Percentiles rank a stretch among this genome's conserved stretches.
These are phyloP conservation scores for Tapirus indicus DNA, from an alignment of 2,797 vertebrate genomes.

Conservation along the genomic window DNA sequence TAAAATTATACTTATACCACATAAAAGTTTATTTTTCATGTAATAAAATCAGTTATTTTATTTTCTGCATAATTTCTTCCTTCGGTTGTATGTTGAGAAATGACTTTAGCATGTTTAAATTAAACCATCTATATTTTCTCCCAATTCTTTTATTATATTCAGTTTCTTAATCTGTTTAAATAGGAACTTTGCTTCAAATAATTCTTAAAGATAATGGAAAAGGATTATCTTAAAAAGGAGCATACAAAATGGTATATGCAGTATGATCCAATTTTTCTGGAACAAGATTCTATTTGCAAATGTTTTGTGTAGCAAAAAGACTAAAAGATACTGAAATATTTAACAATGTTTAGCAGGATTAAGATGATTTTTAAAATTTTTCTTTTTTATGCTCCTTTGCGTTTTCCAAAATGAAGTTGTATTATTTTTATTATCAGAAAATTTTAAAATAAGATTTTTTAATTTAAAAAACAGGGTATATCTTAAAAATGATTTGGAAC, in stretches of 20 bases:
- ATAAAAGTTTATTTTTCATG: neutral
- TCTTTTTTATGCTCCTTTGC: neutral
- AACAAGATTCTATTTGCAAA: neutral
- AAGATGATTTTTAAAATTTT: neutral
- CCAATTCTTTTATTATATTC: neutral
- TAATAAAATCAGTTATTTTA: neutral
- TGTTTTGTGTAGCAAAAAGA: neutral
- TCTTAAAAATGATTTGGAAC: conserved; percentile 1
- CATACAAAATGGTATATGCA: neutral
- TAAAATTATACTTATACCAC: neutral
- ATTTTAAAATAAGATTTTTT: neutral
- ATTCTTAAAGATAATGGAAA: conserved; percentile 9
- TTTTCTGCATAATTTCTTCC: neutral
- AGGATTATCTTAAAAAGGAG: neutral
- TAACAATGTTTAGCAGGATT: neutral
- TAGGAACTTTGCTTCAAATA: neutral
- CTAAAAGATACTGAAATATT: neutral
- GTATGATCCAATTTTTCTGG: neutral
- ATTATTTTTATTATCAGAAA: neutral
- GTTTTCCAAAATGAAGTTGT: neutral
- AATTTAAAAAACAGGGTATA: neutral
- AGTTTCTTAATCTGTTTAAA: neutral
- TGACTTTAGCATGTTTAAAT: neutral
- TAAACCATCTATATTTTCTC: conserved; percentile 5
- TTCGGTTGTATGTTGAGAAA: neutral